phyloP scores from a whole-genome alignment of 53 echinoderm and acorn worm species.

The Stichopus horrens region DNA sequence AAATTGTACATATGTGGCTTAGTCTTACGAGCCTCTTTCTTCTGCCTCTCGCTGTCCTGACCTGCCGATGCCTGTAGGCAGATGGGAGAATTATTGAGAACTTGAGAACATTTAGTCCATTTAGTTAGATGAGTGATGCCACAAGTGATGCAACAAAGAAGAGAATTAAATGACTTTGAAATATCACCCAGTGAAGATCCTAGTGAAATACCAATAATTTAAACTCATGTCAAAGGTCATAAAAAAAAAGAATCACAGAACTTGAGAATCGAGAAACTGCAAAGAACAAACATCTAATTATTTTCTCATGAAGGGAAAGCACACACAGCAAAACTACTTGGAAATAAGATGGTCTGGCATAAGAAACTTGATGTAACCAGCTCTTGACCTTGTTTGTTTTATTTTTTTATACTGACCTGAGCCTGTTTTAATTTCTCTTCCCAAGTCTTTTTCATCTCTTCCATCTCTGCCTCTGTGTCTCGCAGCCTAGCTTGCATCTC shows the following conservation, averaged over 20 bases:
- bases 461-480: conserved; percentile 92
- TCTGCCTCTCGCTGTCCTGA: conserved; percentile 69
- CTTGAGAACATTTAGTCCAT: no score
- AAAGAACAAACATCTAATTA: no score
- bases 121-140: no score
- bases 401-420: conserved; percentile 52
- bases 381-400: not conserved
- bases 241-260: no score
- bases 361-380: not conserved
- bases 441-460: conserved; percentile 96
- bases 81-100: not conserved
- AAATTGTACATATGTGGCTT: conserved; percentile 94
- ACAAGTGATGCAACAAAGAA: no score
- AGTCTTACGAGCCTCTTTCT: conserved; percentile 90
- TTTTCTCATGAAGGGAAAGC: no score
- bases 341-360: not conserved
- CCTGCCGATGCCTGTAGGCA: conserved; percentile 52
- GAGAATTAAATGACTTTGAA: no score
- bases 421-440: conserved; percentile 81
- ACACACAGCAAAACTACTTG: no score
- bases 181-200: no score
- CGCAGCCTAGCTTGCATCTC: conserved; percentile 88
- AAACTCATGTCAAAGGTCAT: no score
- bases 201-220: no score
- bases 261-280: no score